Base-by-base conservation (phyloP, 2,888 invertebrate genomes). In the Drosophila siamana region DNA sequence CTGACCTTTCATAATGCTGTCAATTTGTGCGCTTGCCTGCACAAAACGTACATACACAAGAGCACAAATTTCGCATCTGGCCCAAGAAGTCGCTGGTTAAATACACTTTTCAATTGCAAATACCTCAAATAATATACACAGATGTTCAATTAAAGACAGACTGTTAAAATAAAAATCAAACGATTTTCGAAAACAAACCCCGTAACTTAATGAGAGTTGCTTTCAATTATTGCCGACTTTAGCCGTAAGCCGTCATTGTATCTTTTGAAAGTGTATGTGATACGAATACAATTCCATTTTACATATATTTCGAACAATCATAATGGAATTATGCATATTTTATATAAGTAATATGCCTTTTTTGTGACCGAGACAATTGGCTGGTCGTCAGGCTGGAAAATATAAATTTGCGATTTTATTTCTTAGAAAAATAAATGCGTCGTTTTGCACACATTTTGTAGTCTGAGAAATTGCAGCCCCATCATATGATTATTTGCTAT, bases 1-100 rank as follows among this genome's bases (percentile, higher is more conserved):
- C 84, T 80, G 84, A 87, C 87, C 84, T 87, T 82, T 82, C 80
- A 80, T 85, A 87, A 85, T 85, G 86, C 86, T 87, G 87, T 87
- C 85, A 85, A 85, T 85, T 85, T 87, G 86, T 78, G 78, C 87
- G 85, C 83, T 84, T 80, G 84, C 74, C 74, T 83, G 86, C 80
- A 76, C 83, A 83, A 78, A 74, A 70, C 68, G 57, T 60, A 64
- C 67, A 60, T 51, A 63, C 1, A 44, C 38, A 62, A 46, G 41
- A 8, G 13, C 24, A 30, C 22, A 57, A 54, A 43, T 38, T 36
- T 43, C 36, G 30, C 47, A 62, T 33, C 54, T 55, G 33, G 4
- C 51, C 30, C n/a, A 15, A 16, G 15, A 30, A 19, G 15, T 13
- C 41, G 11, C 26, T 22, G 9, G 15, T n/a, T 6, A n/a, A 59